A percentile compares a stretch with the other conserved stretches of the same genome.
phyloP scores from a whole-genome alignment of 1,140 invertebrate genomes.

The Popillia japonica region DNA sequence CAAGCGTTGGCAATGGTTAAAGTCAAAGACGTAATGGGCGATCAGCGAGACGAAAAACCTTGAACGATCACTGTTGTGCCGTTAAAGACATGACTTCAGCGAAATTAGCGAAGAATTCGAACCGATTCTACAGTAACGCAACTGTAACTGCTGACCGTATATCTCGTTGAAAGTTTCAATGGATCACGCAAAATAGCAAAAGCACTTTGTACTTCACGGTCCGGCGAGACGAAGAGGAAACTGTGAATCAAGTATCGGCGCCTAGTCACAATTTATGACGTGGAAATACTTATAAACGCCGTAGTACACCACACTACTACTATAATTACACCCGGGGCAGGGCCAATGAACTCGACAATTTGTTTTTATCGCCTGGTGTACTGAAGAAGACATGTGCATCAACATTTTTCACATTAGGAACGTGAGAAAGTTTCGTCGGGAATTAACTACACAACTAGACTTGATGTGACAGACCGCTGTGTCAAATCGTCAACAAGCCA shows the following conservation, averaged over 20 bases:
- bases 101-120: constrained; percentile 7
- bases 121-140: not conserved
- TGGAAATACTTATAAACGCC: constrained; percentile 31
- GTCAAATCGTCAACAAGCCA: not conserved
- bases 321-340: constrained; percentile 26
- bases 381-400: constrained; percentile 23
- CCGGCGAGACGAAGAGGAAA: constrained; percentile 26
- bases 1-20: not conserved
- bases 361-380: constrained; percentile 24
- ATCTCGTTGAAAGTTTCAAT: not conserved
- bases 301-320: constrained; percentile 20
- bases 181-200: not conserved
- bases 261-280: constrained; percentile 33
- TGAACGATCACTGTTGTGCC: not conserved
- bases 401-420: constrained; percentile 34
- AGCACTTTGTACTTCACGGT: not conserved
- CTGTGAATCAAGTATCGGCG: constrained; percentile 24
- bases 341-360: constrained; percentile 32
- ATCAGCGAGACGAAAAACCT: not conserved
- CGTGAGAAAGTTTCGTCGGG: constrained; percentile 24
- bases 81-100: not conserved
- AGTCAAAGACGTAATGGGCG: not conserved
- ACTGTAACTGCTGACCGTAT: not conserved
- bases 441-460: constrained; percentile 2
- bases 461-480: not conserved